Percentiles rank a stretch among this genome's conserved stretches.
Evolutionary conservation across 2,888 invertebrate species (phyloP).

Genomic region (Cosmorhoe ocellata): DNA sequence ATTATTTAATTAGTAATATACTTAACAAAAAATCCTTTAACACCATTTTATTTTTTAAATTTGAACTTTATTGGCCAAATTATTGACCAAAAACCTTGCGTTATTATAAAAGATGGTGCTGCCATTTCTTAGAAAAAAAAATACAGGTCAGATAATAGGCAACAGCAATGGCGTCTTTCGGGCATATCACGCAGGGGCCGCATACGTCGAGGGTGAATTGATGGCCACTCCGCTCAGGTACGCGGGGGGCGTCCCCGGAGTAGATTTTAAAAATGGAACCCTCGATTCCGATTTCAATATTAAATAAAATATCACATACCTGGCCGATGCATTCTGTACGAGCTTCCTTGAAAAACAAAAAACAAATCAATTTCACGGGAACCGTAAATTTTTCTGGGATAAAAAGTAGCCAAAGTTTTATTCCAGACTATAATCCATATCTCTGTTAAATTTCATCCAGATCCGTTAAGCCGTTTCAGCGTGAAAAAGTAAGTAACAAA

Average conservation of each 20-base stretch:
- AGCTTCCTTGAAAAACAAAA: neutral
- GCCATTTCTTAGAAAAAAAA: conserved; percentile 19
- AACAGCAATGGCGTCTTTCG: conserved; percentile 57
- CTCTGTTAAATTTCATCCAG: too few species aligned
- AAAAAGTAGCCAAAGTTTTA: too few species aligned
- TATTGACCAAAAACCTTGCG: neutral
- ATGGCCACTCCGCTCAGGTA: conserved; percentile 70
- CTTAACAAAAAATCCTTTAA: too few species aligned
- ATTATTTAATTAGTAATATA: too few species aligned
- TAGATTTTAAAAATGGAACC: conserved; percentile 51
- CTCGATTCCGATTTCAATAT: conserved; percentile 31
- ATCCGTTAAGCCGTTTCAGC: too few species aligned
- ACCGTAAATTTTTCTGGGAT: too few species aligned
- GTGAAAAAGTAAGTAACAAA: too few species aligned
- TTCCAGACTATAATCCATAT: too few species aligned
- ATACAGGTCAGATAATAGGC: conserved; percentile 41
- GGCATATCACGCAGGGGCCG: conserved; percentile 55
- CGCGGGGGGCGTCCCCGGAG: conserved; percentile 52
- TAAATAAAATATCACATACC: conserved; percentile 17
- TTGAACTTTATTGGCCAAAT: conserved; percentile 20
- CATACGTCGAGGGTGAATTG: conserved; percentile 59
- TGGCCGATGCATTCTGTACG: conserved; percentile 3
- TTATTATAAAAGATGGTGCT: conserved; percentile 15
- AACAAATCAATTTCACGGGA: too few species aligned
- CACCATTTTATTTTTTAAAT: too few species aligned